phyloP scores from a whole-genome alignment of 1,140 invertebrate genomes.

The Lepidurus apus region DNA sequence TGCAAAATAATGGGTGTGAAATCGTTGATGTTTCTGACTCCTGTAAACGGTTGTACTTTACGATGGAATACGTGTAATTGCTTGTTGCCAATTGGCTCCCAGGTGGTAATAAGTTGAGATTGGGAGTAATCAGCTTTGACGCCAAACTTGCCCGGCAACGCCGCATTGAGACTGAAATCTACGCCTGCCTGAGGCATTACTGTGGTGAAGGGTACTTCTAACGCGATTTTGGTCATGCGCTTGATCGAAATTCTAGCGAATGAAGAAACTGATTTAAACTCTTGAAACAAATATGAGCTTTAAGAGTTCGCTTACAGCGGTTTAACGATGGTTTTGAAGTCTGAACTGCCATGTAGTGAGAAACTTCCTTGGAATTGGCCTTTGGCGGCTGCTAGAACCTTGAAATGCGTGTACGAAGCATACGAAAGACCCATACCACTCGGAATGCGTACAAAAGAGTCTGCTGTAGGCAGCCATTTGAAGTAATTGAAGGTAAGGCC shows the following conservation, averaged over 20 bases:
- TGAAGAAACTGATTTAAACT: background rate
- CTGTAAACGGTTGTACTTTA: background rate
- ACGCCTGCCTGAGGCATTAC: slow-evolving; percentile 25
- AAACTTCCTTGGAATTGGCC: background rate
- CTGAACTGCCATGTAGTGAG: background rate
- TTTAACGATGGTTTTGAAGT: slow-evolving; percentile 12
- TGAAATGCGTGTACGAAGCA: background rate
- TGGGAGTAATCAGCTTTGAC: slow-evolving; percentile 24
- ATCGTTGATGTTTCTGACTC: slow-evolving; percentile 18
- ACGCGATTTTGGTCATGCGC: slow-evolving; percentile 7
- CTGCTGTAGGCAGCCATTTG: slow-evolving; percentile 24
- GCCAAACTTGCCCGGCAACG: slow-evolving; percentile 25
- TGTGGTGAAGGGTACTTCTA: slow-evolving; percentile 27
- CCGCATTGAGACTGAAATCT: background rate
- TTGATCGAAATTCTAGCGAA: slow-evolving; percentile 8
- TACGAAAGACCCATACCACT: slow-evolving; percentile 31
- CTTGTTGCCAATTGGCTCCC: slow-evolving; percentile 25
- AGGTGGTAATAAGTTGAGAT: slow-evolving; percentile 24
- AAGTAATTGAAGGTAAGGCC: slow-evolving; percentile 27
- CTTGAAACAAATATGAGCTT: background rate
- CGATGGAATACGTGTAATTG: background rate
- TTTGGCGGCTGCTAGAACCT: slow-evolving; percentile 12
- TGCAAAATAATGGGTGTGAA: slow-evolving; percentile 29
- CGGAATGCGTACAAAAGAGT: slow-evolving; percentile 26
- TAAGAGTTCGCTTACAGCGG: background rate